Evolutionary conservation across 2,113 vertebrate species (phyloP), one percentile per base, ranked within the genome.

Genomic region (Varanus komodoensis): DNA sequence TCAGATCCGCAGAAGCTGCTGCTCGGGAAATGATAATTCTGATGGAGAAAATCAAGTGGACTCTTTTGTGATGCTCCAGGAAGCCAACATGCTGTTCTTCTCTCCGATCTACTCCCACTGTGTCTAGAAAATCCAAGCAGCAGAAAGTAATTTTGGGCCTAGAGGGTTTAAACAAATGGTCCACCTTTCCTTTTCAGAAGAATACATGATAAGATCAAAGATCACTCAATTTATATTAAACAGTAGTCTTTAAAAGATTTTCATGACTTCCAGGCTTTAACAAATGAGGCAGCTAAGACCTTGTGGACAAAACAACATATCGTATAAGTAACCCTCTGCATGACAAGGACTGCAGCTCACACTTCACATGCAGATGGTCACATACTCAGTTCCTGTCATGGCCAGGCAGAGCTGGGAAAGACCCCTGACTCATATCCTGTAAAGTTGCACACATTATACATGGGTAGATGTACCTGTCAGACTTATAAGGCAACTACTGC

Each of bases 11-110:
- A 96, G 38, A 96, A 97, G 95, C 90, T 68, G 93, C 93, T 97
- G 93, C 94, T 96, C 92, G 89, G 94, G 92, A 96, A 96, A 96
- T 93, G 95, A 97, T 96, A 96, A 96, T 93, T 86, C 48, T 94
- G 92, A 96, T 89, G n/a, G 23, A 87, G 85, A 73, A n/a, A 94
- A 92, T n/a, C n/a, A n/a, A 90, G 61, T 29, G 71, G 94, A 95
- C 91, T 96, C 92, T 96, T 21, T 52, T 92, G 87, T 21, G 87
- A 80, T 88, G 87, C 61, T 91, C 87, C 88, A 79, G 92, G 91
- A 88, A 87, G 84, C 57, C 78, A 3, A 86, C n/a, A 88, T 95
- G 95, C 95, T 90, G 3, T 75, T 94, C 75, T n/a, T 88, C 23
- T 1, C 87, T 93, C 88, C 90, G 75, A 61, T 87, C 82, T 9